Base-by-base conservation (phyloP, 2,888 invertebrate species). In the Cheilosia grossa region DNA sequence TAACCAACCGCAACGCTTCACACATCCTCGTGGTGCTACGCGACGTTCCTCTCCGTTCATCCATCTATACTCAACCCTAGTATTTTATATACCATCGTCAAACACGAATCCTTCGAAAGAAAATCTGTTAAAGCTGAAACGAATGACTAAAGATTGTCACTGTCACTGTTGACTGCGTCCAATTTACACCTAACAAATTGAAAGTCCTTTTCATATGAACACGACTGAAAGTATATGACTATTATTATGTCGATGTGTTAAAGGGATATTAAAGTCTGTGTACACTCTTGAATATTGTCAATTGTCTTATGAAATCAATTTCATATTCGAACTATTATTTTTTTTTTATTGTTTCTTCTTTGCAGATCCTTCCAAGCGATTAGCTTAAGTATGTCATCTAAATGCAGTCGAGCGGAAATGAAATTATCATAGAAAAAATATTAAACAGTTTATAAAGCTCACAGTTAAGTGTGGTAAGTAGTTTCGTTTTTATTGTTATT, bases 181-280 rank as follows among this genome's bases (percentile, higher is more conserved):
- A 85, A 85, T 85, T 85, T 85, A 81, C 85, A 85, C 85, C 85
- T 72, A 81, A 81, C 81, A 85, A 85, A 85, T 85, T 85, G 80
- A 67, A 66, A 63, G 66, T 81, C 79, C 79, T 66, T 73, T 59
- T 66, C 44, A 44, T 30, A 30, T 21, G 40, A 61, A 19, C 42
- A 59, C 74, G 64, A 42, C 59, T 79, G 73, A 63, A 69, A 58
- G 73, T 40, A 58, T 30, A 54, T 42, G 58, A 53, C 54, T 30
- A 17, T 58, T 10, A 33, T 56, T 58, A 9, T 19, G 30, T 56
- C 10, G 47, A 33, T 54, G 58, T 58, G 61, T 66, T 37, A 67
- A 78, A 82, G 69, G 75, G 78, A 70, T 61, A 79, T 73, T 67
- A 40, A 64, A 66, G 49, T 59, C 10, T 37, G 37, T 37, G 37